These are phyloP conservation scores for Salvelinus sp. DNA, from an alignment of 2,113 vertebrate species.

Conservation along the genomic window DNA sequence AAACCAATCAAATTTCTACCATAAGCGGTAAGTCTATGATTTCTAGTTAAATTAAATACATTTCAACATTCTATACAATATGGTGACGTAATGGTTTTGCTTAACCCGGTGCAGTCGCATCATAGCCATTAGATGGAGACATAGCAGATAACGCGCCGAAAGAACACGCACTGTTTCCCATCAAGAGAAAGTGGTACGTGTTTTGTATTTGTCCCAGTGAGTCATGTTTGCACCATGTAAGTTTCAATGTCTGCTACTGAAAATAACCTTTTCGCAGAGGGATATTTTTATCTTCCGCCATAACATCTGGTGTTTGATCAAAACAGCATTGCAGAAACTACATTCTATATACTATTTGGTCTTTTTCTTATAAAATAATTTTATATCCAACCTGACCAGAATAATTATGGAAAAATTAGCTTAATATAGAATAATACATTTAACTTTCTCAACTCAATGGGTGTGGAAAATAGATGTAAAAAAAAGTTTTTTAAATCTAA, in stretches of 20 bases:
- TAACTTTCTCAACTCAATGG: too few relatives aligned
- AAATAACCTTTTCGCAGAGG: too few relatives aligned
- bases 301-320: too few relatives aligned
- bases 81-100: background rate
- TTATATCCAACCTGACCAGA: background rate
- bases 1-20: background rate
- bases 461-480: too few relatives aligned
- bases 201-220: background rate
- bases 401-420: too few relatives aligned
- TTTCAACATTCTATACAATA: too few relatives aligned
- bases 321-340: too few relatives aligned
- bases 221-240: background rate
- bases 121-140: conserved; percentile 17
- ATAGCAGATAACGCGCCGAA: background rate
- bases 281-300: too few relatives aligned
- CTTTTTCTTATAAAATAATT: background rate
- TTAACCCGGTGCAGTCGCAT: background rate
- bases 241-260: background rate
- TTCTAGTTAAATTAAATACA: too few relatives aligned
- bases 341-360: background rate
- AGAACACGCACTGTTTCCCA: background rate
- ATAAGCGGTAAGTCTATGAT: too few relatives aligned
- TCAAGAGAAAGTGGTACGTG: background rate
- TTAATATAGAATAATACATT: too few relatives aligned
- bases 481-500: too few relatives aligned